Conservation (phyloP, 2,113 vertebrate species). For the Oostethus manadensis region DNA sequence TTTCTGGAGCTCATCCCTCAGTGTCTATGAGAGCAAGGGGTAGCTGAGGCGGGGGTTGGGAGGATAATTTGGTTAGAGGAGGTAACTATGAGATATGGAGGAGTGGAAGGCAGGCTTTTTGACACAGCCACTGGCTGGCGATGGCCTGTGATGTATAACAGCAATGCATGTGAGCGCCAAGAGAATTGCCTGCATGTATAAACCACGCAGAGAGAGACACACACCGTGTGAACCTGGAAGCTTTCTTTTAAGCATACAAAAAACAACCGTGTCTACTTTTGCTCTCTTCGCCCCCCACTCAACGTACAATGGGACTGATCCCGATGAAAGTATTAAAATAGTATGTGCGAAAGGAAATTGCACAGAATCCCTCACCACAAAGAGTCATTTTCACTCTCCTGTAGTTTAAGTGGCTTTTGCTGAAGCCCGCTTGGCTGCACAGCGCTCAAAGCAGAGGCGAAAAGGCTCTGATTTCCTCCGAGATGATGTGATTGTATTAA, state of each 20-base stretch:
- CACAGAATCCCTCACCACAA: conserved; percentile 9
- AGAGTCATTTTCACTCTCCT: conserved; percentile 34
- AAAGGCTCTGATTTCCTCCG: conserved; percentile 51
- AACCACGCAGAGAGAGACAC: conserved; percentile 18
- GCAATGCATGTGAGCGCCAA: conserved; percentile 61
- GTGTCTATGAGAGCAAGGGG: conserved; percentile 42
- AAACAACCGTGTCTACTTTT: background rate
- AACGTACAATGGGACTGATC: background rate
- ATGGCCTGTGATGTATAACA: conserved; percentile 70
- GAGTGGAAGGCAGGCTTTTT: conserved; percentile 61
- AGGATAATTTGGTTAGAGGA: conserved; percentile 74
- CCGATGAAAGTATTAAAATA: conserved; percentile 3
- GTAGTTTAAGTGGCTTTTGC: conserved; percentile 49
- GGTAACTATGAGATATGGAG: conserved; percentile 77
- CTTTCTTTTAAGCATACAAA: background rate
- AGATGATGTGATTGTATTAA: conserved; percentile 48
- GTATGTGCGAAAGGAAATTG: conserved; percentile 28
- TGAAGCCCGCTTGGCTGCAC: conserved; percentile 17
- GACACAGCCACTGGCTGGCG: conserved; percentile 61
- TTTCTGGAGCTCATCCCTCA: conserved; percentile 51
- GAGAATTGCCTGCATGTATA: conserved; percentile 28
- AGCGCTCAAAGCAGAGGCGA: conserved; percentile 27
- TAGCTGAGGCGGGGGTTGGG: conserved; percentile 40
- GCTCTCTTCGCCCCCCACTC: background rate
- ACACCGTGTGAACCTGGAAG: background rate